Base-by-base conservation (phyloP, 2,113 vertebrate genomes). In the Sigmodon hispidus region DNA sequence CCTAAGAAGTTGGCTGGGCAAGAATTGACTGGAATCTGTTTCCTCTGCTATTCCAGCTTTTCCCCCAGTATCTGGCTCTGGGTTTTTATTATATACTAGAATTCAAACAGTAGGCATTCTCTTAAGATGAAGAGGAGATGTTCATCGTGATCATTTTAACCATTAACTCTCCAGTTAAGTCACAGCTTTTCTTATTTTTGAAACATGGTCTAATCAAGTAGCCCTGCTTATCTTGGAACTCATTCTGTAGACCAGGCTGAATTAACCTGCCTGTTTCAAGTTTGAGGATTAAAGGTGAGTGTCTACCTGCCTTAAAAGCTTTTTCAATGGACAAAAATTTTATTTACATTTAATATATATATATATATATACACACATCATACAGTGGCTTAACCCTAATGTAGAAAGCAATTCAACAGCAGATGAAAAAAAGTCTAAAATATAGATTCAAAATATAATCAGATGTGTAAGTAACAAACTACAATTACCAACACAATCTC, bases 401-500 rank as follows among this genome's bases (percentile, higher is more conserved):
- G 5, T 93, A 61, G 63, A 83, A 88, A 87, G 50, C 61, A 75
- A 2, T 83, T 77, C 57, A 75, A 17, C 3, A 50, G 59, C 24
- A 90, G 45, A 91, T 81, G 1, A 59, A 80, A 34, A 84, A 24
- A 88, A 89, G 59, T 12, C 10, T 94, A 36, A 88, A 95, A 83
- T 61, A 90, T 69, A 70, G 43, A 76, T 63, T 15, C 36, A 43
- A 83, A 94, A 80, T 83, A 19, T 73, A 91, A 83, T 7, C 12
- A 77, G 43, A 84, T 69, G 16, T 67, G 36, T 48, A 92, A 92
- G 72, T 43, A 70, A 7, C 76, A 93, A 92, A 67, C 7, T 96
- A 97, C n/a, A 93, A 95, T 88, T 70, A 93, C 8, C 34, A 96
- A 90, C 15, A 43, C 34, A 95, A 87, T 50, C 72, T 59, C 22